Evolutionary conservation across 1,140 invertebrate species (phyloP).

Genomic region (Apis cerana): DNA sequence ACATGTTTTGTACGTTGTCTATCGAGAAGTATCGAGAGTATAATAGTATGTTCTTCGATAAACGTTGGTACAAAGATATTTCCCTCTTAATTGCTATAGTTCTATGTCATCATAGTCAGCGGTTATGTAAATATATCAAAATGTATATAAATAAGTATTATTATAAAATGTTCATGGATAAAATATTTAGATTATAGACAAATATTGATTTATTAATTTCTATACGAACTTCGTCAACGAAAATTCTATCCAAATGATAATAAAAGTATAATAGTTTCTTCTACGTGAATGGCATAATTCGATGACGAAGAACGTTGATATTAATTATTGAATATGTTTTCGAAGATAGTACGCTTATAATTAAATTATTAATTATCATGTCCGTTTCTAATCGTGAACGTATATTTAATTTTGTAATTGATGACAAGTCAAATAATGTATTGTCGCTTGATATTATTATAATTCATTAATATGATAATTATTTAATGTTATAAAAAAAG

Average conservation of each 20-base stretch:
- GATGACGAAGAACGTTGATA: neutral
- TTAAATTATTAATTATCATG: slow-evolving; percentile 20
- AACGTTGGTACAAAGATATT: slow-evolving; percentile 55
- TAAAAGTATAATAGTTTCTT: slow-evolving; percentile 16
- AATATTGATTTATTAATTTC: slow-evolving; percentile 29
- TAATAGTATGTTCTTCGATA: slow-evolving; percentile 16
- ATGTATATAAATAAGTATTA: slow-evolving; percentile 52
- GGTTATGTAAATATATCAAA: slow-evolving; percentile 43
- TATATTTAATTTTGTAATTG: slow-evolving; percentile 34
- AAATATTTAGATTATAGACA: slow-evolving; percentile 1
- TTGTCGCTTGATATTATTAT: neutral
- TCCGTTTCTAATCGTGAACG: neutral
- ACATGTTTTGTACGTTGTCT: slow-evolving; percentile 47
- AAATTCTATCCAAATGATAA: slow-evolving; percentile 35
- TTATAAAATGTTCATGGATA: slow-evolving; percentile 39
- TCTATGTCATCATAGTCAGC: slow-evolving; percentile 12
- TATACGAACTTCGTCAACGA: slow-evolving; percentile 39
- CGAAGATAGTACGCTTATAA: slow-evolving; percentile 28
- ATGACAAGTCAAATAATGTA: neutral
- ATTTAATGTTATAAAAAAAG: slow-evolving; percentile 1
- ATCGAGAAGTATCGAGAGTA: slow-evolving; percentile 24
- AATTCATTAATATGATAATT: slow-evolving; percentile 5
- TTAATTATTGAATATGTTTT: slow-evolving; percentile 13
- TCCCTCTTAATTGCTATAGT: slow-evolving; percentile 53
- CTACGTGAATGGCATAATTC: neutral